Conservation (phyloP, 2,113 vertebrate species). For the Dascyllus trimaculatus region DNA sequence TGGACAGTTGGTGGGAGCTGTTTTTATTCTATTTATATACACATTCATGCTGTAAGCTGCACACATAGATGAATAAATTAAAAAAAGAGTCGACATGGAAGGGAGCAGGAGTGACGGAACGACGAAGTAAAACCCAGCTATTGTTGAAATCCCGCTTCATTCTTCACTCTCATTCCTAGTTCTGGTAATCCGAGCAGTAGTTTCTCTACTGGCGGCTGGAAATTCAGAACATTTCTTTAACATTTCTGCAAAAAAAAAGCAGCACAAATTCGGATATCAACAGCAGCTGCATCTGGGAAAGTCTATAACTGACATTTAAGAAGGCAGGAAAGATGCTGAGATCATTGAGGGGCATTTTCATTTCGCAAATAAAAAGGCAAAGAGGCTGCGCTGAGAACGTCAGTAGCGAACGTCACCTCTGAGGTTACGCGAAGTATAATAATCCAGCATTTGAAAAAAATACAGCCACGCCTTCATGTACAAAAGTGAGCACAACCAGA, state of each 20-base stretch:
- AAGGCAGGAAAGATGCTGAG: slow-evolving; percentile 10
- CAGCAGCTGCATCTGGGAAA: slow-evolving; percentile 15
- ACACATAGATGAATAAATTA: slow-evolving; percentile 60
- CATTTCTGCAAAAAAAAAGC: not conserved
- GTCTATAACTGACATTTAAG: not conserved
- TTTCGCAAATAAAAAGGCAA: slow-evolving; percentile 34
- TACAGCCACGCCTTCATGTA: not conserved
- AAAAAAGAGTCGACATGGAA: slow-evolving; percentile 21
- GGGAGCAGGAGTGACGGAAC: slow-evolving; percentile 6
- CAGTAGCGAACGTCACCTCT: slow-evolving; percentile 5
- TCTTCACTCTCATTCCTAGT: not conserved
- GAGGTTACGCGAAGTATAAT: not conserved
- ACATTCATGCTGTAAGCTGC: slow-evolving; percentile 74
- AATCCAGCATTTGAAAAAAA: slow-evolving; percentile 43
- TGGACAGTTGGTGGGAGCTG: slow-evolving; percentile 55
- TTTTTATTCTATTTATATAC: slow-evolving; percentile 65
- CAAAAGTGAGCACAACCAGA: not conserved
- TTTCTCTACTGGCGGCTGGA: not conserved
- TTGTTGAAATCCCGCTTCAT: slow-evolving; percentile 10
- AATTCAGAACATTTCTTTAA: not conserved
- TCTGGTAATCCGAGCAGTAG: not conserved
- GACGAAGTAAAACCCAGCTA: not conserved
- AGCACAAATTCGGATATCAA: not conserved
- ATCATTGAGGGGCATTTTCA: slow-evolving; percentile 1
- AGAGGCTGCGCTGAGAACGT: slow-evolving; percentile 31